phyloP scores from a whole-genome alignment of 2,888 invertebrate species.

The Coleophora flavipennella region DNA sequence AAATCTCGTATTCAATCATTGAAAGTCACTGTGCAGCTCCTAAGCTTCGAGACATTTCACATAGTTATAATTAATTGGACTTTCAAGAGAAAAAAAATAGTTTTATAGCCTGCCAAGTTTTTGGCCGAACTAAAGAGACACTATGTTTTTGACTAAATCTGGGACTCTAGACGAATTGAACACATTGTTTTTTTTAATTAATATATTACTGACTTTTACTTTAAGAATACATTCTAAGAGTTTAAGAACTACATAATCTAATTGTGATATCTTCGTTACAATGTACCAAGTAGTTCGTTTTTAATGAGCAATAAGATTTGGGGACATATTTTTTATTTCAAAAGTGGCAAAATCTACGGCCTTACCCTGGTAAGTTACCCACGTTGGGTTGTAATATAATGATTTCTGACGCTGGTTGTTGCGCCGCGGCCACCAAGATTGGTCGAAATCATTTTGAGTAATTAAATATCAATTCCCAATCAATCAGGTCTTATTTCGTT shows the following conservation, averaged over 20 bases:
- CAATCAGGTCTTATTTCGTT: no score
- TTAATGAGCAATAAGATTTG: background rate
- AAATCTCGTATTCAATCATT: background rate
- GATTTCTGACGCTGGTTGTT: no score
- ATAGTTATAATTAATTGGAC: background rate
- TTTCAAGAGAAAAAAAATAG: background rate
- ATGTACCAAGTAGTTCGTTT: background rate
- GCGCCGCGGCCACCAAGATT: no score
- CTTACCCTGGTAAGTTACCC: no score
- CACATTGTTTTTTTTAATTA: background rate
- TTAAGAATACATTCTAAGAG: background rate
- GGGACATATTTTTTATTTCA: background rate
- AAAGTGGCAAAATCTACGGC: background rate
- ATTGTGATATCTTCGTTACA: background rate
- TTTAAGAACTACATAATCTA: background rate
- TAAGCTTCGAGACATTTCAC: background rate
- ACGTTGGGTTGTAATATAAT: no score
- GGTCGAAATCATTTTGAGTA: no score
- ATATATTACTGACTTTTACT: background rate
- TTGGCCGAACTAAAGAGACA: background rate
- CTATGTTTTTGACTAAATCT: background rate
- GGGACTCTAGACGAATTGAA: background rate
- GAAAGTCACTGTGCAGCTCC: background rate
- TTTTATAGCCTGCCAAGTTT: background rate
- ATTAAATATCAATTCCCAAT: no score